phyloP scores from a whole-genome alignment of 2,888 invertebrate species.

The Leptinotarsa tumamoca region DNA sequence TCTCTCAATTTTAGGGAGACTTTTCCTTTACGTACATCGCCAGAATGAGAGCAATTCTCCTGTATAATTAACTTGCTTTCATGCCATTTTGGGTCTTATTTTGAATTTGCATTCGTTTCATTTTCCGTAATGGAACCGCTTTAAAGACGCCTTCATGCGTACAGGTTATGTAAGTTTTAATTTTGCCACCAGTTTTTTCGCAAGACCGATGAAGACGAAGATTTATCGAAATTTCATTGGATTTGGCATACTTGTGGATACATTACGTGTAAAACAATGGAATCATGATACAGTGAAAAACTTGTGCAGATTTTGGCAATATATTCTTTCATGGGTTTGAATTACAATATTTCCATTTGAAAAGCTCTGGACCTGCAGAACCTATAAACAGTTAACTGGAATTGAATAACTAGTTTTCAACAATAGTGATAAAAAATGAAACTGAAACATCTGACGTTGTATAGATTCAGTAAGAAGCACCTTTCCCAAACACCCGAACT shows the following conservation, averaged over 20 bases:
- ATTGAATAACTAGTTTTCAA: too few relatives aligned
- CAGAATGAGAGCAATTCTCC: slow-evolving; percentile 62
- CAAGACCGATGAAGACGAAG: slow-evolving; percentile 53
- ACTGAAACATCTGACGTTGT: too few relatives aligned
- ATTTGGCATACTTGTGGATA: slow-evolving; percentile 46
- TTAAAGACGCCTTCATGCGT: slow-evolving; percentile 62
- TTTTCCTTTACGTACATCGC: slow-evolving; percentile 58
- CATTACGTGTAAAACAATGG: not conserved
- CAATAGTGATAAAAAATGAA: too few relatives aligned
- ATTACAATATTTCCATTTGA: not conserved
- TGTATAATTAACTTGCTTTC: slow-evolving; percentile 66
- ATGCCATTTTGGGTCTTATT: slow-evolving; percentile 63
- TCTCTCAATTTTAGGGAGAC: slow-evolving; percentile 56
- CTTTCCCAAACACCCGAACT: too few relatives aligned
- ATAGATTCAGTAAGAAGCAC: too few relatives aligned
- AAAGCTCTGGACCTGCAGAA: not conserved
- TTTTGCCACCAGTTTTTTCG: slow-evolving; percentile 47
- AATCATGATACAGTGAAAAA: not conserved
- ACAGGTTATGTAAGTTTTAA: slow-evolving; percentile 61
- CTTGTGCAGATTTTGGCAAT: not conserved
- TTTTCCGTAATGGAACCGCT: slow-evolving; percentile 57
- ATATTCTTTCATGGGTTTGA: not conserved
- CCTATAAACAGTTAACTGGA: too few relatives aligned
- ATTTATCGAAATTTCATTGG: slow-evolving; percentile 58
- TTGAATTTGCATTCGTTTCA: slow-evolving; percentile 58